Evolutionary conservation across 2,888 invertebrate species (phyloP).

Genomic region (Hypomecis atomaria): DNA sequence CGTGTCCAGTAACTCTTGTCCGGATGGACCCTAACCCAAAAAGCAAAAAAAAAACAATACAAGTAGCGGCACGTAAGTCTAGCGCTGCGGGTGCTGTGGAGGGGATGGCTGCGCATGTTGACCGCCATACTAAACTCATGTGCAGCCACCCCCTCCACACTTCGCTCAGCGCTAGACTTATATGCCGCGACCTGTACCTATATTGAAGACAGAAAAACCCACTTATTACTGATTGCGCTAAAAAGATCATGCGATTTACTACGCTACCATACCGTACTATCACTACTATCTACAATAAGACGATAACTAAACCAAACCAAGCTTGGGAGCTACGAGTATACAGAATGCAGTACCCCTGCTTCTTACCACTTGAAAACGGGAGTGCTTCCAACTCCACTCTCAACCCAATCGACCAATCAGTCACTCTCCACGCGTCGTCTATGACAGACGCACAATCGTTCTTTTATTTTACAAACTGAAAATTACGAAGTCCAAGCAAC

Average conservation of each 20-base stretch:
- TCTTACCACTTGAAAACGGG: conserved; percentile 21
- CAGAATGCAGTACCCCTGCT: not conserved
- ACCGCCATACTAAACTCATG: too few species aligned
- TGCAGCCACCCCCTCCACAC: too few species aligned
- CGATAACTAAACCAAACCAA: not conserved
- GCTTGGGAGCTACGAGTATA: not conserved
- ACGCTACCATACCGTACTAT: not conserved
- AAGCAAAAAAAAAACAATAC: too few species aligned
- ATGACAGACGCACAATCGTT: conserved; percentile 43
- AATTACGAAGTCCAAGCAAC: conserved; percentile 14
- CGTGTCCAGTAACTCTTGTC: too few species aligned
- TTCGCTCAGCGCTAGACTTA: too few species aligned
- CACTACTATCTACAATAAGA: not conserved
- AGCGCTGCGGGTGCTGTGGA: too few species aligned
- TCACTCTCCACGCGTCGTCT: conserved; percentile 55
- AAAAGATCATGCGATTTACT: not conserved
- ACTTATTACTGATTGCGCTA: too few species aligned
- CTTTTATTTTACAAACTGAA: conserved; percentile 29
- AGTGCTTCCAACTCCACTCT: conserved; percentile 9
- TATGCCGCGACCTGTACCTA: too few species aligned
- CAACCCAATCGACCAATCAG: conserved; percentile 48
- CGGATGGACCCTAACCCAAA: too few species aligned
- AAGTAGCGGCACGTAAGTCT: too few species aligned
- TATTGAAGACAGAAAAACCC: too few species aligned
- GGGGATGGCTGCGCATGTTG: too few species aligned